These are phyloP conservation scores for Homarus americanus DNA, from an alignment of 1,140 invertebrate species.

Conservation along the genomic window DNA sequence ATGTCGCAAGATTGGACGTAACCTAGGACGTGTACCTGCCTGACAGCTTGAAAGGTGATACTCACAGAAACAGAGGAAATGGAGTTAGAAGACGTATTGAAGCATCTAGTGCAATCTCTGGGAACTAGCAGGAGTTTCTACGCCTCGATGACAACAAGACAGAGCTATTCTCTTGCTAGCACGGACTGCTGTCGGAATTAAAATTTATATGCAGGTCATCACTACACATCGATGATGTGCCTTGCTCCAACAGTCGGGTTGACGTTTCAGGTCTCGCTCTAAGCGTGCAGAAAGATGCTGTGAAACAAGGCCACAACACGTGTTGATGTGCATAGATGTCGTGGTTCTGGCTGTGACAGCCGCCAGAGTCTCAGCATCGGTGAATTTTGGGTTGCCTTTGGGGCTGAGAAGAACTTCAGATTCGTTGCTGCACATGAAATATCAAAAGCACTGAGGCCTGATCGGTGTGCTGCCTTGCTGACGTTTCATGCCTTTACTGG, in stretches of 20 bases:
- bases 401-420: conserved; percentile 41
- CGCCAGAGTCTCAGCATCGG: no score
- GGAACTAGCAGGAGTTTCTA: conserved; percentile 47
- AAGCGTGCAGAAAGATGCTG: conserved; percentile 11
- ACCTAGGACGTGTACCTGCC: conserved; percentile 25
- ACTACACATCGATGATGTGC: conserved; percentile 6
- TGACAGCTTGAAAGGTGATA: conserved; percentile 26
- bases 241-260: no score
- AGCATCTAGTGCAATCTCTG: no score
- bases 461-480: conserved; percentile 35
- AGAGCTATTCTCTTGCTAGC: conserved; percentile 39
- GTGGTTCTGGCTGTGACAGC: no score
- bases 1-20: no score
- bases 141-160: conserved; percentile 34
- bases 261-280: not conserved
- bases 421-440: conserved; percentile 52
- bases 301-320: conserved; percentile 16
- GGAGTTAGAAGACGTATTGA: conserved; percentile 38
- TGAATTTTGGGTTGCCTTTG: conserved; percentile 58
- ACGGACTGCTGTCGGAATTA: conserved; percentile 9
- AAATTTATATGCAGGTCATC: conserved; percentile 34
- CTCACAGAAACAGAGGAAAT: conserved; percentile 51
- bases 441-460: conserved; percentile 16
- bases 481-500: no score
- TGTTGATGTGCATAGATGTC: no score